Conservation (phyloP, 2,797 vertebrate species). For the Microtus agrestis region DNA sequence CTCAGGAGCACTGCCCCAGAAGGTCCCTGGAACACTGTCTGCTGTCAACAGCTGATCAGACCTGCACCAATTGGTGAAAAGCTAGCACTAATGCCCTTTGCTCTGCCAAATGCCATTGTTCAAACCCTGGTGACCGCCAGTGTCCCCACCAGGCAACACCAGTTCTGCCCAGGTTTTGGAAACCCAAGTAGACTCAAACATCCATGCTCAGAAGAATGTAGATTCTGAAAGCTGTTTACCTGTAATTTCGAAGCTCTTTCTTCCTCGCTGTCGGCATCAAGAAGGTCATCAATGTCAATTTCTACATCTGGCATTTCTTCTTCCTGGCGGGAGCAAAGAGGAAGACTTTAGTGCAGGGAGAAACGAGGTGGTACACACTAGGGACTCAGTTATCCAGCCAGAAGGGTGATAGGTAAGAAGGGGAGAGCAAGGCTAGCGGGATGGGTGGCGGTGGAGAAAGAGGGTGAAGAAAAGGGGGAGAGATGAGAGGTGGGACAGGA, state of each 20-base stretch:
- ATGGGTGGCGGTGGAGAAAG: neutral
- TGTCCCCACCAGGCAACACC: fast-evolving
- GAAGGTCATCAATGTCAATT: conserved; percentile 97
- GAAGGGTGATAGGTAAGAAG: neutral
- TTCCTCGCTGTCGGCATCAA: conserved; percentile 96
- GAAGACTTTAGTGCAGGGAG: conserved; percentile 60
- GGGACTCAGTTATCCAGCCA: neutral
- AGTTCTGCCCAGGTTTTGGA: neutral
- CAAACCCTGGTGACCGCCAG: no score
- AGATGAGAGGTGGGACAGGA: neutral
- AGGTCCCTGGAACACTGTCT: neutral
- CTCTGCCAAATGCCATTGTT: neutral
- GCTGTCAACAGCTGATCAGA: neutral
- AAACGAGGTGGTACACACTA: neutral
- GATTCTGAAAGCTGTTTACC: conserved; percentile 85
- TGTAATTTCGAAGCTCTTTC: conserved; percentile 96
- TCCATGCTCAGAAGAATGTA: neutral
- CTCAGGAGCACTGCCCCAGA: neutral
- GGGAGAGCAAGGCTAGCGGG: neutral
- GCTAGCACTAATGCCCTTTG: neutral
- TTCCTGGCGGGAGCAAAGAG: conserved; percentile 88
- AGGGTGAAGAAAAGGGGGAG: fast-evolving
- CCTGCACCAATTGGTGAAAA: neutral
- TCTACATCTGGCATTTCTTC: conserved; percentile 99
- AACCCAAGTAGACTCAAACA: conserved; percentile 35